These are phyloP conservation scores for Orussus abietinus DNA, from an alignment of 1,140 invertebrate genomes.

Conservation along the genomic window DNA sequence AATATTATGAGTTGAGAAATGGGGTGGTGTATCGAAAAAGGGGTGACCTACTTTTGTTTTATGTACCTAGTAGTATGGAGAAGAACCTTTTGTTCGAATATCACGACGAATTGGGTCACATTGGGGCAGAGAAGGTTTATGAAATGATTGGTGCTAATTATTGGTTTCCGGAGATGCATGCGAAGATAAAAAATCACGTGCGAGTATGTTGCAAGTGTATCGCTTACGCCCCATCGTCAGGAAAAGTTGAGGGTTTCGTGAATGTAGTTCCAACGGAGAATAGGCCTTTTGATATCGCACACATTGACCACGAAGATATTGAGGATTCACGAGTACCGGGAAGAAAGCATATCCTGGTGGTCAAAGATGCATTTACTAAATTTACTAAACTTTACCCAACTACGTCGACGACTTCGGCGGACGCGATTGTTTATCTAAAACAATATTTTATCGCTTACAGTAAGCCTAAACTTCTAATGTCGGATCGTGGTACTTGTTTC, in stretches of 20 bases:
- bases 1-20: slow-evolving; percentile 6
- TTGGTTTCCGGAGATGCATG: slow-evolving; percentile 18
- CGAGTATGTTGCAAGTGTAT: slow-evolving; percentile 23
- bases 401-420: neutral
- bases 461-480: neutral
- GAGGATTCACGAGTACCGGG: slow-evolving; percentile 15
- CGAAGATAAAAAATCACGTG: slow-evolving; percentile 15
- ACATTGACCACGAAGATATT: slow-evolving; percentile 24
- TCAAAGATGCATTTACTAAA: slow-evolving; percentile 24
- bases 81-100: slow-evolving; percentile 12
- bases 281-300: slow-evolving; percentile 18
- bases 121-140: slow-evolving; percentile 4
- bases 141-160: slow-evolving; percentile 10
- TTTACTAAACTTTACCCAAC: slow-evolving; percentile 11
- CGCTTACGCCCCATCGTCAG: slow-evolving; percentile 1
- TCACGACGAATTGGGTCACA: slow-evolving; percentile 19
- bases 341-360: slow-evolving; percentile 20
- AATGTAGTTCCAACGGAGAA: slow-evolving; percentile 17
- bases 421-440: slow-evolving; percentile 13
- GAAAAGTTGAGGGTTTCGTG: slow-evolving; percentile 18
- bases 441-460: slow-evolving; percentile 21
- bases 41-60: neutral
- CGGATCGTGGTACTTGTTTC: neutral
- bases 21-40: slow-evolving; percentile 9
- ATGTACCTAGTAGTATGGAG: slow-evolving; percentile 6